These are phyloP conservation scores for Neotragus pygmaeus DNA, from an alignment of 2,113 vertebrate genomes.

Conservation along the genomic window DNA sequence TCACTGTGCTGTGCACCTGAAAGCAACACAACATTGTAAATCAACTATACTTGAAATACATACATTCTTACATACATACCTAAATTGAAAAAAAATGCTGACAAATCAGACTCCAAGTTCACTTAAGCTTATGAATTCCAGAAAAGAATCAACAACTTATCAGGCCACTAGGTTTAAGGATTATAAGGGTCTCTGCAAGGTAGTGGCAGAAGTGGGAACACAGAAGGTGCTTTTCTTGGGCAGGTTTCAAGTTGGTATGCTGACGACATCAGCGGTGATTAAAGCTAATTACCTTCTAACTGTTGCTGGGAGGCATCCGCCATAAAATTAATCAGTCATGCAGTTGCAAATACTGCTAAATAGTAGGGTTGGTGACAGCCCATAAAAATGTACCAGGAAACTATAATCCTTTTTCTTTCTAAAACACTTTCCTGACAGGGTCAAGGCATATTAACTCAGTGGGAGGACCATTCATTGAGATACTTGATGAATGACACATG, in stretches of 20 bases:
- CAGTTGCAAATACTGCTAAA: conserved; percentile 14
- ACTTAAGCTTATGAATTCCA: neutral
- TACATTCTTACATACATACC: neutral
- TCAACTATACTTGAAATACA: neutral
- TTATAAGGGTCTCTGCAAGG: neutral
- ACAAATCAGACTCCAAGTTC: neutral
- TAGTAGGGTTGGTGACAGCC: conserved; percentile 20
- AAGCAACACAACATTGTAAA: neutral
- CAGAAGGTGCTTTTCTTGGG: neutral
- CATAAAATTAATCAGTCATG: conserved; percentile 52
- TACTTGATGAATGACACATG: neutral
- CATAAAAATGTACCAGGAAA: conserved; percentile 13
- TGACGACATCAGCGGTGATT: conserved; percentile 16
- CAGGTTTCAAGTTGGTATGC: conserved; percentile 2
- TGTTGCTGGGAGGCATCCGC: neutral
- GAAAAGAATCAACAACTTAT: neutral
- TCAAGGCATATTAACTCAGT: neutral
- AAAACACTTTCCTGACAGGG: conserved; percentile 10
- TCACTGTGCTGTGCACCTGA: neutral
- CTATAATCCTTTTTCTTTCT: conserved; percentile 18
- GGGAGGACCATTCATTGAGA: neutral
- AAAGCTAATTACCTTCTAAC: conserved; percentile 45
- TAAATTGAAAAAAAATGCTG: neutral
- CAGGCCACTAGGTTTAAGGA: neutral
- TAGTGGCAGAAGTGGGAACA: neutral